Percentiles rank a stretch among this genome's conserved stretches.
Conservation (phyloP, 2,113 vertebrate species). For the Bungarus multicinctus region DNA sequence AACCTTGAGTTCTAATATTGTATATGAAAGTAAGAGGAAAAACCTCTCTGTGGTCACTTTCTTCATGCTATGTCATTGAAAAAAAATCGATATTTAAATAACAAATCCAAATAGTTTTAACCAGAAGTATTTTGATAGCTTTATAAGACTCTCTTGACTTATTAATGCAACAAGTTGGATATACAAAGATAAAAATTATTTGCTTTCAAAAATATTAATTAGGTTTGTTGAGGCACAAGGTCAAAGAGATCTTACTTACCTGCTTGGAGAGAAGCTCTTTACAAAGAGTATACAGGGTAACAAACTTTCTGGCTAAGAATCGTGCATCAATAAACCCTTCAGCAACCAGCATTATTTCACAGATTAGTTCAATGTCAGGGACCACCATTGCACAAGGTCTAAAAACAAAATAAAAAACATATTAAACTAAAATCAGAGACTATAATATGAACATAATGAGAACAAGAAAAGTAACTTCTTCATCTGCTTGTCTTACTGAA, state of each 20-base stretch:
- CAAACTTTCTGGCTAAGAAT: slow-evolving; percentile 76
- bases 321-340: slow-evolving; percentile 77
- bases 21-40: not conserved
- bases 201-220: slow-evolving; percentile 26
- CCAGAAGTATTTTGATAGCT: not conserved
- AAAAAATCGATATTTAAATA: not conserved
- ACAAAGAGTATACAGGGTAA: slow-evolving; percentile 75
- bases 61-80: not conserved
- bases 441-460: slow-evolving; percentile 32
- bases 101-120: not conserved
- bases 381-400: slow-evolving; percentile 83
- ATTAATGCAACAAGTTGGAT: not conserved
- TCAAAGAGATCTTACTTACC: slow-evolving; percentile 60
- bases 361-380: slow-evolving; percentile 81
- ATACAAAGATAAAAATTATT: not conserved
- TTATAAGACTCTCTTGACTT: not conserved
- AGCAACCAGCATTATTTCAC: slow-evolving; percentile 83
- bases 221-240: not conserved
- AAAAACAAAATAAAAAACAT: slow-evolving; percentile 14
- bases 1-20: not conserved
- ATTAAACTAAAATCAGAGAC: slow-evolving; percentile 19
- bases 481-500: not conserved
- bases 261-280: slow-evolving; percentile 83
- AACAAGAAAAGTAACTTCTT: slow-evolving; percentile 33
- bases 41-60: not conserved